Conservation (phyloP, 1,140 invertebrate genomes). For the Neodiprion lecontei region DNA sequence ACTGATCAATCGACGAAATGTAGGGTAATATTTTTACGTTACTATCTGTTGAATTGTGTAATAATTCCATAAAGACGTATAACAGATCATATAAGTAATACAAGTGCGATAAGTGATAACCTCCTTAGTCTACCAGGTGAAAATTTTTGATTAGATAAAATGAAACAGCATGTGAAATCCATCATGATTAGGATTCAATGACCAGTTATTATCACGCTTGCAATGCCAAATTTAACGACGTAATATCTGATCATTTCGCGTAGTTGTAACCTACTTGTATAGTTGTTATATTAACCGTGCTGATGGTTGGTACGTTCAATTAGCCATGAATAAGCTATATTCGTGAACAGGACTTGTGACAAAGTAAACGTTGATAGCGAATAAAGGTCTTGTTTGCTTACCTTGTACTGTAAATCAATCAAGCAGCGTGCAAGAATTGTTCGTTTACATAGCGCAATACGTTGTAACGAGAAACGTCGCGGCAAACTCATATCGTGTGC, state of each 20-base stretch:
- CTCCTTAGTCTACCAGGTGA: neutral
- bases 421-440: neutral
- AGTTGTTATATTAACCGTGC: too few species aligned
- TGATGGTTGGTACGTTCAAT: too few species aligned
- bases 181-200: neutral
- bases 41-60: neutral
- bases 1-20: neutral
- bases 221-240: too few species aligned
- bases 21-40: neutral
- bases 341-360: neutral
- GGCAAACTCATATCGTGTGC: neutral
- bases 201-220: neutral
- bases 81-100: neutral
- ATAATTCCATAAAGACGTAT: neutral
- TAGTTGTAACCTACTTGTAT: too few species aligned
- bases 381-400: neutral
- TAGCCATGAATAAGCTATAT: neutral
- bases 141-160: neutral
- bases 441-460: neutral
- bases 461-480: neutral
- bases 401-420: constrained; percentile 1
- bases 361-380: constrained; percentile 1
- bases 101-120: neutral
- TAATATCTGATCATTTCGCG: neutral
- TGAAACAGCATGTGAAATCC: neutral